phyloP scores from a whole-genome alignment of 2,888 invertebrate genomes.

The Drosophila borealis region DNA sequence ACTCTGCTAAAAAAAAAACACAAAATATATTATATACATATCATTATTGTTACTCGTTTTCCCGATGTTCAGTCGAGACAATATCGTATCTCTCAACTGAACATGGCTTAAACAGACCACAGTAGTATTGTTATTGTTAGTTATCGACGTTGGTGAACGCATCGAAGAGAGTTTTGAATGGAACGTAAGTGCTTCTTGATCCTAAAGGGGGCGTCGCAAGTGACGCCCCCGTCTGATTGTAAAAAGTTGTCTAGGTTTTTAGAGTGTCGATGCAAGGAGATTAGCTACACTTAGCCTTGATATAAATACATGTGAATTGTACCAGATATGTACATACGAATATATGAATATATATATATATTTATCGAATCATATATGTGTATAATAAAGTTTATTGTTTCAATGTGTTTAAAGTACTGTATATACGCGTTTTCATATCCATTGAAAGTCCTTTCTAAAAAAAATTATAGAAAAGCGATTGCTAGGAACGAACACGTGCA shows the following conservation, averaged over 20 bases:
- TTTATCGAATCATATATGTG: slow-evolving; percentile 63
- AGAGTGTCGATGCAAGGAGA: slow-evolving; percentile 22
- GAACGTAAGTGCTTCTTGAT: slow-evolving; percentile 47
- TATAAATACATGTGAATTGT: slow-evolving; percentile 48
- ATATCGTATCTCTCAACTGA: slow-evolving; percentile 3
- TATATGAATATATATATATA: slow-evolving; percentile 45
- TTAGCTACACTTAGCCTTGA: slow-evolving; percentile 22
- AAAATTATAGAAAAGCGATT: no score
- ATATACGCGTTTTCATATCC: slow-evolving; percentile 1
- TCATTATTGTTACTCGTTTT: slow-evolving; percentile 42
- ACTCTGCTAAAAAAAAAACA: slow-evolving; percentile 72
- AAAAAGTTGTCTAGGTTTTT: slow-evolving; percentile 57
- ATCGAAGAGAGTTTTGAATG: slow-evolving; percentile 9
- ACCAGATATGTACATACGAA: slow-evolving; percentile 25
- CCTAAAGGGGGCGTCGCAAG: slow-evolving; percentile 14
- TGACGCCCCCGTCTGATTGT: slow-evolving; percentile 57
- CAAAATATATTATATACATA: slow-evolving; percentile 41
- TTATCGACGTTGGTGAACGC: slow-evolving; percentile 13
- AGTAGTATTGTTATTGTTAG: slow-evolving; percentile 52
- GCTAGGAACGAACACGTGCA: background rate
- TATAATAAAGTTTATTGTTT: slow-evolving; percentile 77
- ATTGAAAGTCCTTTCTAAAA: no score
- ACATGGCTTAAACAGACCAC: slow-evolving; percentile 15
- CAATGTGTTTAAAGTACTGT: slow-evolving; percentile 47
- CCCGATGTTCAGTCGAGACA: slow-evolving; percentile 5